phyloP scores from a whole-genome alignment of 2,113 vertebrate species.

The Myiagra hebetior region DNA sequence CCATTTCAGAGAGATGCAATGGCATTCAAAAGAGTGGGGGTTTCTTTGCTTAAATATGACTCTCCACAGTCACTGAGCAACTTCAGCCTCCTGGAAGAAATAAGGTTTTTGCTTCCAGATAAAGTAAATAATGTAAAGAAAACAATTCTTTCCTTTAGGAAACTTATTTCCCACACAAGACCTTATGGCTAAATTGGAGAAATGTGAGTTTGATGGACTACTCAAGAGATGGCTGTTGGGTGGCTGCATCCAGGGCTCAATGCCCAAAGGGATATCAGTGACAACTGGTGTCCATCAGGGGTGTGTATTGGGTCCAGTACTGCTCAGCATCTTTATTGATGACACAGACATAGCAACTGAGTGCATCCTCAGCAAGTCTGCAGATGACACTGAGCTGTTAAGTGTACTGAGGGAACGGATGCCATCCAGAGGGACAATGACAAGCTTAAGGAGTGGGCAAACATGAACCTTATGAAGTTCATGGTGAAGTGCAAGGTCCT shows the following conservation, averaged over 20 bases:
- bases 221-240: background rate
- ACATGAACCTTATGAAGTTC: background rate
- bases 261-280: background rate
- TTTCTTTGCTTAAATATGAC: background rate
- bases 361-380: background rate
- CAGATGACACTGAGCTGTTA: background rate
- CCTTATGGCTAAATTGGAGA: background rate
- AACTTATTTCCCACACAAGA: background rate
- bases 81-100: background rate
- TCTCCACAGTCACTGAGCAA: background rate
- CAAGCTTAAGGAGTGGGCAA: background rate
- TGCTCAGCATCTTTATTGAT: background rate
- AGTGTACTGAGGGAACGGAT: background rate
- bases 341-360: background rate
- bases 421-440: background rate
- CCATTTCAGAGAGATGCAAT: background rate
- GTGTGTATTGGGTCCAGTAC: accelerated
- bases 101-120: background rate
- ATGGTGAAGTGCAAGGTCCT: background rate
- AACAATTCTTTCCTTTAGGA: background rate
- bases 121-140: background rate
- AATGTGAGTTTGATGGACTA: background rate
- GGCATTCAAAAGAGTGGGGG: background rate
- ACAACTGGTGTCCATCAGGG: background rate
- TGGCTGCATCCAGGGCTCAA: background rate